These are phyloP conservation scores for Nomada flava DNA, from an alignment of 2,888 invertebrate species.

Conservation along the genomic window DNA sequence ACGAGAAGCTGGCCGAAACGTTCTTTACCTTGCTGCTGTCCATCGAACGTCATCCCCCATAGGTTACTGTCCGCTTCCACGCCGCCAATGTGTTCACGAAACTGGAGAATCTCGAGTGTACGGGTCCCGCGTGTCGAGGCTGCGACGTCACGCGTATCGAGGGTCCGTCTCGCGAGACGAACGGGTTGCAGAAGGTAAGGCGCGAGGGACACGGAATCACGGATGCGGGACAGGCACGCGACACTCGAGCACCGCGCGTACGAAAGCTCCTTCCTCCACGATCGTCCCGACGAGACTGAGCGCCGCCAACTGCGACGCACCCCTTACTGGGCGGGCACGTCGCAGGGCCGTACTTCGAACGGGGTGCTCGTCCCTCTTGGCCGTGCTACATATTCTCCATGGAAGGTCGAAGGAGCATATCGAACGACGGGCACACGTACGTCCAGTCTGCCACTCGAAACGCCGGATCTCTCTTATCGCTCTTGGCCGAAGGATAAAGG, in stretches of 20 bases:
- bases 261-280: slow-evolving; percentile 36
- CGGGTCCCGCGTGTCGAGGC: neutral
- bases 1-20: neutral
- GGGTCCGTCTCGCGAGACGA: neutral
- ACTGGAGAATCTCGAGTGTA: neutral
- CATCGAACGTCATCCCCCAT: slow-evolving; percentile 79
- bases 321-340: slow-evolving; percentile 60
- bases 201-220: neutral
- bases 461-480: too few relatives aligned
- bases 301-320: slow-evolving; percentile 54
- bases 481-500: too few relatives aligned
- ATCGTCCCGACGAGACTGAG: slow-evolving; percentile 72
- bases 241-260: neutral
- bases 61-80: slow-evolving; percentile 32
- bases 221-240: slow-evolving; percentile 19
- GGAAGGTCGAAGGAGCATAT: slow-evolving; percentile 12
- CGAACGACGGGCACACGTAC: neutral
- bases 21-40: slow-evolving; percentile 71
- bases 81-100: neutral
- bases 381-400: neutral
- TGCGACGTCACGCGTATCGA: too few relatives aligned
- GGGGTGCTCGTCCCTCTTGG: slow-evolving; percentile 46
- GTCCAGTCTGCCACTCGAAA: too few relatives aligned
- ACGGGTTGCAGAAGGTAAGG: too few relatives aligned
- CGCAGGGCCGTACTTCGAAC: slow-evolving; percentile 66